Conservation (phyloP, 2,113 vertebrate species). For the Dicrurus megarhynchus region DNA sequence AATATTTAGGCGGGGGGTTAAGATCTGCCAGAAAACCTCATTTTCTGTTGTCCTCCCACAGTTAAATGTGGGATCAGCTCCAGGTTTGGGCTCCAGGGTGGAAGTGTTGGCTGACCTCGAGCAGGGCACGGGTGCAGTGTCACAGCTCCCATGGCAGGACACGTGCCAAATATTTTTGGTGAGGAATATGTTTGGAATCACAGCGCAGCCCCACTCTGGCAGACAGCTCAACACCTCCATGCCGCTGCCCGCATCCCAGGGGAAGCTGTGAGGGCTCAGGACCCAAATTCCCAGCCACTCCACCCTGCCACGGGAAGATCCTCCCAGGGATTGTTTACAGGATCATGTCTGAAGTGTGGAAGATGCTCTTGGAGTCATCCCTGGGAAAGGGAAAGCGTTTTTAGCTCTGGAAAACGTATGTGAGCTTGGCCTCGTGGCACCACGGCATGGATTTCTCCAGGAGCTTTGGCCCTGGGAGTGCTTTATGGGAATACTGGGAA, state of each 20-base stretch:
- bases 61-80: background rate
- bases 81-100: background rate
- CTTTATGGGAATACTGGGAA: background rate
- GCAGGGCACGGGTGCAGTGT: background rate
- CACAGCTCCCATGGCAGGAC: rapidly evolving
- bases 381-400: background rate
- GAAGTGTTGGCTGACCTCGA: background rate
- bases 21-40: background rate
- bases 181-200: background rate
- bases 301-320: background rate
- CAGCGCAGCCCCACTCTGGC: background rate
- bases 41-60: background rate
- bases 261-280: background rate
- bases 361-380: background rate
- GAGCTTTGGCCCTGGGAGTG: background rate
- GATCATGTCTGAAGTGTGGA: background rate
- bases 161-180: rapidly evolving
- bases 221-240: background rate
- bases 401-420: rapidly evolving
- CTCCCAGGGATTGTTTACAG: background rate
- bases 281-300: background rate
- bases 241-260: rapidly evolving
- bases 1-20: background rate
- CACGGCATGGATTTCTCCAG: rapidly evolving
- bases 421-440: background rate